Percentiles rank a stretch among this genome's conserved stretches.
Evolutionary conservation across 2,888 invertebrate genomes (phyloP).

Genomic region (Ectemnius continuus): DNA sequence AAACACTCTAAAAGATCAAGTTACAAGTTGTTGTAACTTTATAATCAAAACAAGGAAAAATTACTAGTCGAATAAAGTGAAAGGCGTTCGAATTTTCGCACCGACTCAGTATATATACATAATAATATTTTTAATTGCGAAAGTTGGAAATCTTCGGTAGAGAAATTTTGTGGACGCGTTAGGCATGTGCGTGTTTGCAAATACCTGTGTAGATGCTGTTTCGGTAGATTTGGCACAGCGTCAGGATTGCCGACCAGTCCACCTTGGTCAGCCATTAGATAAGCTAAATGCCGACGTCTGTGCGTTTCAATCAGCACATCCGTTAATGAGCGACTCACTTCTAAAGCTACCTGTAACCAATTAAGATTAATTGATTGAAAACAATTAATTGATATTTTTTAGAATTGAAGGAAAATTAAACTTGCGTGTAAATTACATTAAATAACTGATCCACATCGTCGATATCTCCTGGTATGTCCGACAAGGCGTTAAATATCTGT

Average conservation of each 20-base stretch:
- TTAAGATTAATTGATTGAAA: not conserved
- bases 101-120: not conserved
- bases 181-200: not conserved
- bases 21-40: not conserved
- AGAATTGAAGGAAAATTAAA: not conserved
- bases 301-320: constrained; percentile 93
- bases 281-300: constrained; percentile 93
- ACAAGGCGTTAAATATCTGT: constrained; percentile 97
- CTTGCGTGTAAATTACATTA: constrained; percentile 79
- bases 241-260: constrained; percentile 95
- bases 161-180: not conserved
- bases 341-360: constrained; percentile 81
- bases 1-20: not conserved
- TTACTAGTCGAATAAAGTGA: constrained; percentile 5
- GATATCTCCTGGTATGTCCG: constrained; percentile 96
- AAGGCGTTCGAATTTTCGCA: not conserved
- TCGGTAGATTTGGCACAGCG: constrained; percentile 93
- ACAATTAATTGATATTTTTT: not conserved
- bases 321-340: constrained; percentile 89
- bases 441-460: constrained; percentile 94
- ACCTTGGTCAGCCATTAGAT: constrained; percentile 98
- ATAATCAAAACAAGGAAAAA: constrained; percentile 18
- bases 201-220: constrained; percentile 90
- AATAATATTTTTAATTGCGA: not conserved
- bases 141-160: not conserved